Evolutionary conservation across 2,797 vertebrate genomes (phyloP).

Genomic region (Valencia hispanica): DNA sequence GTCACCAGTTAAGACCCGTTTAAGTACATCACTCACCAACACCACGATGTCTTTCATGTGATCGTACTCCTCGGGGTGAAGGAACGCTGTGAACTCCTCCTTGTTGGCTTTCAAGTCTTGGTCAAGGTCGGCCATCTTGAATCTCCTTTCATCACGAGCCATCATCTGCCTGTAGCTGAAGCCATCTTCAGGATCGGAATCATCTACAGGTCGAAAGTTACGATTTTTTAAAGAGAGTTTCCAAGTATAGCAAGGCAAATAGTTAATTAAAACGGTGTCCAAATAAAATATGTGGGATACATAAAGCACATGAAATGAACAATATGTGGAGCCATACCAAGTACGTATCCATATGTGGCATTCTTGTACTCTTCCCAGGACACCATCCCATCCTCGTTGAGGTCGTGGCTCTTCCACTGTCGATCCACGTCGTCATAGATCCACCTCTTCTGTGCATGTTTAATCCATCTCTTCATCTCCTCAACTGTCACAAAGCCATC

Average conservation of each 20-base stretch:
- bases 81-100: conserved; percentile 97
- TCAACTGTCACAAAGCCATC: conserved; percentile 92
- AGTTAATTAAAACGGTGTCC: neutral
- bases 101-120: conserved; percentile 90
- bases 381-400: conserved; percentile 90
- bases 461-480: conserved; percentile 96
- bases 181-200: conserved; percentile 93
- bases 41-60: conserved; percentile 99
- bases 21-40: conserved; percentile 78
- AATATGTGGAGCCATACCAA: conserved; percentile 81
- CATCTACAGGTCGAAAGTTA: conserved; percentile 79
- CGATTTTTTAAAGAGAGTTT: neutral
- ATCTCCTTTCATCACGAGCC: conserved; percentile 93
- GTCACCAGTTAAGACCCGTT: neutral
- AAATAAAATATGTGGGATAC: neutral
- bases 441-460: conserved; percentile 96
- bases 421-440: conserved; percentile 97
- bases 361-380: conserved; percentile 99
- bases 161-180: conserved; percentile 99
- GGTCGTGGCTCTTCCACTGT: conserved; percentile 97
- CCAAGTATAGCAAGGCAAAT: neutral
- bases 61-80: conserved; percentile 96
- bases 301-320: neutral
- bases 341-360: conserved; percentile 94
- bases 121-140: conserved; percentile 93